phyloP scores from a whole-genome alignment of 2,113 vertebrate species.

The Reinhardtius hippoglossoides region DNA sequence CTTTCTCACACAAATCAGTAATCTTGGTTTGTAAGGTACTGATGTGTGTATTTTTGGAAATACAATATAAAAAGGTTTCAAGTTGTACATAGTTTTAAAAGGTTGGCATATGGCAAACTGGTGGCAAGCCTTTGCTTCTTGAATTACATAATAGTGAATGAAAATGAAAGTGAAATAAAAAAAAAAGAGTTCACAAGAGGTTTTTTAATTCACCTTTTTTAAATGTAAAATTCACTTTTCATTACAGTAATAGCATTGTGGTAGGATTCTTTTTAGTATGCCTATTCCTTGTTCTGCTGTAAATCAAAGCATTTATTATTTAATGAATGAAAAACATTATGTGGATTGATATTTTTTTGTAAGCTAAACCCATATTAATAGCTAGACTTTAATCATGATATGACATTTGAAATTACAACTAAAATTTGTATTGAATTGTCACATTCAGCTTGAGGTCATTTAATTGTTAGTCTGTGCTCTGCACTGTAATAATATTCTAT shows the following conservation, averaged over 20 bases:
- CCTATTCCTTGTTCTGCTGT: background rate
- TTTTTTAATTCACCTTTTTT: background rate
- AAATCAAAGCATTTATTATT: background rate
- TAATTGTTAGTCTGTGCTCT: background rate
- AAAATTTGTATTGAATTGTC: background rate
- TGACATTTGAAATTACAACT: background rate
- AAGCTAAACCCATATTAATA: background rate
- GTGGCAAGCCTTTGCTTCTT: no score
- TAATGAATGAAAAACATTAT: background rate
- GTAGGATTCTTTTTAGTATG: background rate
- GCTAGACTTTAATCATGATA: background rate
- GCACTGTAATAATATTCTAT: background rate
- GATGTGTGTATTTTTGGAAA: background rate
- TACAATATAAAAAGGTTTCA: no score
- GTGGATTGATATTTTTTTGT: background rate
- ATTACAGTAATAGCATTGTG: background rate
- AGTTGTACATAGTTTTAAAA: background rate
- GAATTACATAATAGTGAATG: no score
- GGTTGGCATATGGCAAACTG: background rate
- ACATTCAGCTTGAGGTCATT: background rate
- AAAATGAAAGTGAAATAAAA: no score
- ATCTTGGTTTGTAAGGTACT: background rate
- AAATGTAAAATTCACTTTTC: background rate
- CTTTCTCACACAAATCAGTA: background rate
- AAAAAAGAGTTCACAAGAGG: background rate